Evolutionary conservation across 2,888 invertebrate genomes (phyloP), one percentile per base, ranked within the genome.

Genomic region (Metacarcinus magister): DNA sequence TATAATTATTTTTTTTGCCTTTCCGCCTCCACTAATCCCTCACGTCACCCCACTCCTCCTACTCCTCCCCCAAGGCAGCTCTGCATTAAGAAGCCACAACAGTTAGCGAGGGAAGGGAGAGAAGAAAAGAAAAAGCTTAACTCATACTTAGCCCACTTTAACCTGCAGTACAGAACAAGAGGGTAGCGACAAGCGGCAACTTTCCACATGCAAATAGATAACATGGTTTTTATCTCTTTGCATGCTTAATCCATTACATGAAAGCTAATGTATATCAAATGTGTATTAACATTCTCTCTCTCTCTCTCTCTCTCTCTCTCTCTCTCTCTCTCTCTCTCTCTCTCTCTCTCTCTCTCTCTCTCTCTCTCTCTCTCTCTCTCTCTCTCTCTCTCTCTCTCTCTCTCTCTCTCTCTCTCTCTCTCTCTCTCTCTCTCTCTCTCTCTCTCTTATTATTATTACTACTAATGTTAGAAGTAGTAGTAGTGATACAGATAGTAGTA

Each of bases 261-360:
- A 16, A 67, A 67, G 1, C 67, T n/a, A 67, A 16, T 23, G 16
- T 43, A 43, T 10, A 39, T 43, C 82, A 43, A 89, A 16, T 43
- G 16, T 89, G 16, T 32, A 39, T 13, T n/a, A 16, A 43, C 32
- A 32, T 2, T 16, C 28, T 87, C 28, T 87, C 89, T 39, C 39
- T 19, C 28, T 16, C 87, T 39, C n/a, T 87, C 87, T 87, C 87
- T 39, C 87, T 87, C 28, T 32, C 87, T 39, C 87, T 39, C 87
- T 87, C 87, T 87, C 87, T 39, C 87, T 87, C 28, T 28, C 87
- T 39, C 87, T 39, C 87, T 87, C 87, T 87, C 87, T 39, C 87
- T 39, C 28, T 39, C 87, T 39, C 87, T 87, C 87, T 87, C 87
- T 39, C 87, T 39, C 28, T 32, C 87, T 39, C 87, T 87, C 87